Percentiles rank a stretch among this genome's conserved stretches.
Conservation (phyloP, 2,113 vertebrate genomes). For the Alethe castanea region DNA sequence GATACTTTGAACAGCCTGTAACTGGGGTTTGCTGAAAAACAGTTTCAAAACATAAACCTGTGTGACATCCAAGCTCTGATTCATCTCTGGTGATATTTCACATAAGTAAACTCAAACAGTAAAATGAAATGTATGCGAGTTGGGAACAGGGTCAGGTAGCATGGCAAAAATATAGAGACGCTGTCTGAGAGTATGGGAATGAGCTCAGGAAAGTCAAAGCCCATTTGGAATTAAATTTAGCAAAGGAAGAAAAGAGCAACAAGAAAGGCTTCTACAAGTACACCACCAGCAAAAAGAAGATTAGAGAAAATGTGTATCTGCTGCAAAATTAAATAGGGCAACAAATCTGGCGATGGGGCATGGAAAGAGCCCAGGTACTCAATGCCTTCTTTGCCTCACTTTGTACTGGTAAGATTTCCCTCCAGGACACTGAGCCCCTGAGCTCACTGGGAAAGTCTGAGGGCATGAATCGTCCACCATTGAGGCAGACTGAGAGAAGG, state of each 20-base stretch:
- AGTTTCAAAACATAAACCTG: neutral
- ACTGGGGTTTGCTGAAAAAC: neutral
- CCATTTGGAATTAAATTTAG: neutral
- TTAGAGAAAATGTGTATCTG: neutral
- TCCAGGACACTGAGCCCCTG: neutral
- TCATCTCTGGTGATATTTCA: slow-evolving; percentile 33
- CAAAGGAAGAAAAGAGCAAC: neutral
- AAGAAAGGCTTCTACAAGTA: neutral
- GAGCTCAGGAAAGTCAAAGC: neutral
- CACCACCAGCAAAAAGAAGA: neutral
- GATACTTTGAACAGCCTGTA: neutral
- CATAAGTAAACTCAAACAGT: neutral
- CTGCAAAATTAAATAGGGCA: neutral
- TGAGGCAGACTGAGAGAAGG: neutral
- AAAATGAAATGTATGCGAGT: neutral
- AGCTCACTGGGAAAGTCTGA: neutral
- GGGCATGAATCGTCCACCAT: neutral
- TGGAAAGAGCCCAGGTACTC: neutral
- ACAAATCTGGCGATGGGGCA: accelerated
- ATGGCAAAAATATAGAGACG: neutral
- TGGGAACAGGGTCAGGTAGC: neutral
- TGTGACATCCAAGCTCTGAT: neutral
- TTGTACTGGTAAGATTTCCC: neutral
- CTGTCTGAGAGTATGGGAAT: neutral
- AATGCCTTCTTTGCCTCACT: neutral